These are phyloP conservation scores for Ophiodon elongatus DNA, from an alignment of 2,113 vertebrate genomes.

Conservation along the genomic window DNA sequence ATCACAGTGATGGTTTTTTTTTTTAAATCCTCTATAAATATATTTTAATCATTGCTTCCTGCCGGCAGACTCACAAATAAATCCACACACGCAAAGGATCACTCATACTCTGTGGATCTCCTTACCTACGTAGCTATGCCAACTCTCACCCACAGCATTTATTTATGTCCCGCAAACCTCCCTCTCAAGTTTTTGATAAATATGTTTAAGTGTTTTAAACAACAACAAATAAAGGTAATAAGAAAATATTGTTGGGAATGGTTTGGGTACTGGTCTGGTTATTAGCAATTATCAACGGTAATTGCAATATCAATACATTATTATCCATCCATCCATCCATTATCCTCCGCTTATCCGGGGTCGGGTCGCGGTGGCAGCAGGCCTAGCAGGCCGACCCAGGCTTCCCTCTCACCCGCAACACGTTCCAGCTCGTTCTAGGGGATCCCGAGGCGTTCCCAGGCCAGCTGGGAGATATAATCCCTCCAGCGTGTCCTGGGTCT, in stretches of 20 bases:
- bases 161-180: constrained; percentile 10
- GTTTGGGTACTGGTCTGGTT: no score
- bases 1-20: not conserved
- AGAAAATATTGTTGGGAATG: not conserved
- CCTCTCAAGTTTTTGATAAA: not conserved
- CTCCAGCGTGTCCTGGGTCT: no score
- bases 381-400: no score
- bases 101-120: constrained; percentile 10
- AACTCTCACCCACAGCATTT: constrained; percentile 33
- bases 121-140: constrained; percentile 1
- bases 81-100: not conserved
- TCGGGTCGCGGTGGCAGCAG: no score
- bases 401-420: no score
- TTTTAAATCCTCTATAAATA: not conserved
- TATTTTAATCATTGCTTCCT: constrained; percentile 7
- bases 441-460: no score
- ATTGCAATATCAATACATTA: no score
- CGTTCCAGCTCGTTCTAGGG: no score
- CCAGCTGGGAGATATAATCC: no score
- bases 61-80: not conserved
- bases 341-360: no score
- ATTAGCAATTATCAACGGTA: no score
- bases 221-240: not conserved
- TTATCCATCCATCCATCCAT: no score
- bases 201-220: constrained; percentile 2